Conservation (phyloP, 2,888 invertebrate genomes). For the Drosophila anomelani region DNA sequence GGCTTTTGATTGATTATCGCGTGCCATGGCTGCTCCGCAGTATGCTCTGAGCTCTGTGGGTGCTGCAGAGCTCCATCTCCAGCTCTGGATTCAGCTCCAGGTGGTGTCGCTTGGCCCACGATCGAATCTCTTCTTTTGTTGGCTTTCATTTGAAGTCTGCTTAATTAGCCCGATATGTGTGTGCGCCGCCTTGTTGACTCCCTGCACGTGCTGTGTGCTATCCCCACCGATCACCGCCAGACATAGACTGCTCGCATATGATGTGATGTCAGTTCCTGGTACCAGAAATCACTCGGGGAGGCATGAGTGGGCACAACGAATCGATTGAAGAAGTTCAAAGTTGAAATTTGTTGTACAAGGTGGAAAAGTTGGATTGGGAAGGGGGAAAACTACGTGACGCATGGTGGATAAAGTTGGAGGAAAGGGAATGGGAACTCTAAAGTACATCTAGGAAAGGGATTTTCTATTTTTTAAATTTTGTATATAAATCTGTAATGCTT, state of each 20-base stretch:
- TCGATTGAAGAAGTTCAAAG: conserved; percentile 55
- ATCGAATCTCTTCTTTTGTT: conserved; percentile 56
- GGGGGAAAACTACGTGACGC: conserved; percentile 32
- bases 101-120: conserved; percentile 78
- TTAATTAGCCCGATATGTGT: conserved; percentile 72
- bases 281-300: conserved; percentile 35
- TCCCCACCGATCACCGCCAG: conserved; percentile 7
- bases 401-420: not conserved
- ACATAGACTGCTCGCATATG: conserved; percentile 5
- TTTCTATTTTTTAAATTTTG: not conserved
- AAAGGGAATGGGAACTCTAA: not conserved
- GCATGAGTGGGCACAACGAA: conserved; percentile 57
- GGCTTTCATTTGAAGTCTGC: conserved; percentile 72
- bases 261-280: conserved; percentile 77
- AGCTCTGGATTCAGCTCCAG: conserved; percentile 51
- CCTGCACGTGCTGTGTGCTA: conserved; percentile 56
- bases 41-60: conserved; percentile 66
- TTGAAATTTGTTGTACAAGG: conserved; percentile 52
- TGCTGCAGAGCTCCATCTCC: conserved; percentile 53
- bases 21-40: conserved; percentile 63
- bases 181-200: conserved; percentile 30
- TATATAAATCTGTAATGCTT: too few species aligned
- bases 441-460: not conserved
- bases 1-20: conserved; percentile 81
- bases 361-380: conserved; percentile 9